Evolutionary conservation across 2,888 invertebrate genomes (phyloP).

Genomic region (Schizaphis graminum): DNA sequence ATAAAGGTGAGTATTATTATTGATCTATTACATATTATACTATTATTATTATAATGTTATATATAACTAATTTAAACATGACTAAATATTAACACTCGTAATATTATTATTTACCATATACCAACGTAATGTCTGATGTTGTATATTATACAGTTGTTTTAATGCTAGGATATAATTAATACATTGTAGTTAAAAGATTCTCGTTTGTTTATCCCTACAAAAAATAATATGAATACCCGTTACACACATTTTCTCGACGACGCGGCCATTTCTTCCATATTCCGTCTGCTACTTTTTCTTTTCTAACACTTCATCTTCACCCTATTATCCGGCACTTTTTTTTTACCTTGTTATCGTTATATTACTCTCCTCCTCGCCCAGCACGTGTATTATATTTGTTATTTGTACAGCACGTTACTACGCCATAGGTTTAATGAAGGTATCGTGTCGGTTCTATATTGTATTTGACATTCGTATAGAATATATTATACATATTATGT

Average conservation of each 20-base stretch:
- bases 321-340: background rate
- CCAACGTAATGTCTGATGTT: background rate
- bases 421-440: conserved; percentile 17
- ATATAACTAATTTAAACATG: background rate
- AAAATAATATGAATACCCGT: background rate
- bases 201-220: background rate
- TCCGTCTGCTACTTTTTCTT: conserved; percentile 1
- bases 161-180: background rate
- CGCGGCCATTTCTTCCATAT: background rate
- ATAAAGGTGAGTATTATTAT: background rate
- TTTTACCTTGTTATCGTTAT: background rate
- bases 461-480: background rate
- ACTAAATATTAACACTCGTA: background rate
- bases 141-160: background rate
- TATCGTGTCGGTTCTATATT: background rate
- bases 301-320: background rate
- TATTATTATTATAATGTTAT: background rate
- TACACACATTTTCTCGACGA: background rate
- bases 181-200: background rate
- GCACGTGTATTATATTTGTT: background rate
- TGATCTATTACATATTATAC: background rate
- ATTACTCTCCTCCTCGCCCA: background rate
- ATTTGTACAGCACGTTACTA: background rate
- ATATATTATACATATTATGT: background rate
- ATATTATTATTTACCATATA: background rate